These are phyloP conservation scores for Harpagoxenus sublaevis DNA, from an alignment of 2,888 invertebrate genomes.

Conservation along the genomic window DNA sequence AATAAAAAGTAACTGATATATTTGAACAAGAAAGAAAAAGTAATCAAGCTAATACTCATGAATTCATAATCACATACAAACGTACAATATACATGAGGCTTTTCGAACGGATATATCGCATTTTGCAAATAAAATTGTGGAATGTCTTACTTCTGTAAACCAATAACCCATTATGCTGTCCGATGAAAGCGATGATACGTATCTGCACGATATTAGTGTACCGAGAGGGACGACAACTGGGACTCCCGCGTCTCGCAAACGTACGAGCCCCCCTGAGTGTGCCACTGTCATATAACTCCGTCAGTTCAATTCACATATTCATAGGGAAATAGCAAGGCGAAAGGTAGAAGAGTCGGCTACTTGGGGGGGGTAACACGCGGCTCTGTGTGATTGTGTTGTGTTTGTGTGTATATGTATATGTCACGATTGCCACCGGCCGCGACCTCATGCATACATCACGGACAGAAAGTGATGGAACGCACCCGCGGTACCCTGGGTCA, in stretches of 20 bases:
- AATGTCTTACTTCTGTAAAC: conserved; percentile 2
- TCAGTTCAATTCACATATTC: conserved; percentile 85
- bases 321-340: conserved; percentile 71
- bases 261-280: conserved; percentile 76
- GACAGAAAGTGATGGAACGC: conserved; percentile 84
- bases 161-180: conserved; percentile 4
- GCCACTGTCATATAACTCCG: conserved; percentile 69
- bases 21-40: not conserved
- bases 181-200: conserved; percentile 61
- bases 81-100: too few relatives aligned
- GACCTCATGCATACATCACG: conserved; percentile 85
- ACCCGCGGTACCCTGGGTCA: conserved; percentile 80
- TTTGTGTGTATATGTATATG: conserved; percentile 66
- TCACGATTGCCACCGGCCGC: conserved; percentile 83
- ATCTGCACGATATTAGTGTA: conserved; percentile 69
- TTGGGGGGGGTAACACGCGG: conserved; percentile 68
- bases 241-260: conserved; percentile 75
- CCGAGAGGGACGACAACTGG: conserved; percentile 70
- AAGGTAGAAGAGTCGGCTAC: conserved; percentile 66
- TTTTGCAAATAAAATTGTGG: conserved; percentile 23
- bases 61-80: not conserved
- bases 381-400: not conserved
- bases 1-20: not conserved
- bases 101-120: conserved; percentile 4
- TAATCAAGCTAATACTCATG: not conserved